Conservation (phyloP, 2,797 vertebrate genomes). For the Hafferia zeledoni region DNA sequence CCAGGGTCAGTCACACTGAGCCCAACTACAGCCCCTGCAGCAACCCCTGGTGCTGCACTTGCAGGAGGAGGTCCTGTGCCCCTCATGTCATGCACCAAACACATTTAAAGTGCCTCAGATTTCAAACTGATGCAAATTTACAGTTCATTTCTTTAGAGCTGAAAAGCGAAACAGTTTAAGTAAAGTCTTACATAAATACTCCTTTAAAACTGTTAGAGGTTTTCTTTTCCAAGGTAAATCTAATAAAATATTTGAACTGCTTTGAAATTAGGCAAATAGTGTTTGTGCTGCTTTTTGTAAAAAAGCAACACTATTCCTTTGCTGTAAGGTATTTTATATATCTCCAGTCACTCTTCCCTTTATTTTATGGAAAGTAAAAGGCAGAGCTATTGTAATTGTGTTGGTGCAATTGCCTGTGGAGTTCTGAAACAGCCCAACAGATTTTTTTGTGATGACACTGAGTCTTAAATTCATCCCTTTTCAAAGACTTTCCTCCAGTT, state of each 20-base stretch:
- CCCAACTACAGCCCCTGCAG: rapidly evolving
- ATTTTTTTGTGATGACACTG: neutral
- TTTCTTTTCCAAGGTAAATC: constrained; percentile 1
- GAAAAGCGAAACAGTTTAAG: constrained; percentile 10
- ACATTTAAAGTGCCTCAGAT: neutral
- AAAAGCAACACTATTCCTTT: neutral
- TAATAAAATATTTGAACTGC: neutral
- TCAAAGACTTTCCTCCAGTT: neutral
- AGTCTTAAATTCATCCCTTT: neutral
- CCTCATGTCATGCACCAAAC: neutral
- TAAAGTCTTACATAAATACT: constrained; percentile 24
- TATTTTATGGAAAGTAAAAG: constrained; percentile 1
- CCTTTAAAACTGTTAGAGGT: neutral
- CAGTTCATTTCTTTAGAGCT: neutral
- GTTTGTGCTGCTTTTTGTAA: neutral
- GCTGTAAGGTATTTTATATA: neutral
- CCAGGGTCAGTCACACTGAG: neutral
- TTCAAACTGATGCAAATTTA: neutral
- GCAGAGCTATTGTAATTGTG: neutral
- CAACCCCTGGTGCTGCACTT: neutral
- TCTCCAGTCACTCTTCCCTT: neutral
- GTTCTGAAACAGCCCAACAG: neutral
- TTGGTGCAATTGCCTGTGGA: neutral
- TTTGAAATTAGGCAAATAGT: constrained; percentile 1
- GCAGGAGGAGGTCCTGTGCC: neutral